phyloP scores from a whole-genome alignment of 2,888 invertebrate species.

The Vanessa cardui region DNA sequence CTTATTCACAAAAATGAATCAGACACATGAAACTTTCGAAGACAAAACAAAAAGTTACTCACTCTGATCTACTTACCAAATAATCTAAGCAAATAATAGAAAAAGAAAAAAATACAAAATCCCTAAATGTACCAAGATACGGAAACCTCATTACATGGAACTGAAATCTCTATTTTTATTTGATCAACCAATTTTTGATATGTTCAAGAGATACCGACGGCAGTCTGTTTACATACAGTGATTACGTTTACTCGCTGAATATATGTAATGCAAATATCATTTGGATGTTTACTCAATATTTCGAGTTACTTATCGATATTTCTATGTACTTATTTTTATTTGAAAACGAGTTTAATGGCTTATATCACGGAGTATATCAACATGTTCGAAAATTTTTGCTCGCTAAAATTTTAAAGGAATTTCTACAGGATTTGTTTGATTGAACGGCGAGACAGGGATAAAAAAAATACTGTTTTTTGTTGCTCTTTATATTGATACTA shows the following conservation, averaged over 20 bases:
- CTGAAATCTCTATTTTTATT: constrained; percentile 29
- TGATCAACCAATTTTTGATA: constrained; percentile 31
- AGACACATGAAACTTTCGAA: no score
- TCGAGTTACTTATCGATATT: constrained; percentile 26
- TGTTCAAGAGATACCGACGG: constrained; percentile 31
- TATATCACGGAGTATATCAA: neutral
- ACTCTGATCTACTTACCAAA: no score
- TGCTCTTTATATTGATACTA: no score
- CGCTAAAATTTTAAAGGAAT: no score
- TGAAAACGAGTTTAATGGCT: constrained; percentile 7
- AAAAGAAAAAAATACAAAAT: constrained; percentile 7
- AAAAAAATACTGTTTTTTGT: no score
- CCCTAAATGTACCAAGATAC: constrained; percentile 1
- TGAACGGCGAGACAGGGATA: no score
- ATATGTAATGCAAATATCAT: constrained; percentile 36
- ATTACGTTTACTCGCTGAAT: constrained; percentile 39
- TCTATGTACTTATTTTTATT: constrained; percentile 16
- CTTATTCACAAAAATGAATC: no score
- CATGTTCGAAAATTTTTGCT: neutral
- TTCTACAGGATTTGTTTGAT: no score
- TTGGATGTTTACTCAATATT: constrained; percentile 35
- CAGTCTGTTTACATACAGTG: constrained; percentile 36
- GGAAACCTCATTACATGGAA: constrained; percentile 27
- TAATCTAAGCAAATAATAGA: neutral
- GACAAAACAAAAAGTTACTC: no score